Conservation (phyloP, 2,888 invertebrate genomes). For the Aphrophora alni region DNA sequence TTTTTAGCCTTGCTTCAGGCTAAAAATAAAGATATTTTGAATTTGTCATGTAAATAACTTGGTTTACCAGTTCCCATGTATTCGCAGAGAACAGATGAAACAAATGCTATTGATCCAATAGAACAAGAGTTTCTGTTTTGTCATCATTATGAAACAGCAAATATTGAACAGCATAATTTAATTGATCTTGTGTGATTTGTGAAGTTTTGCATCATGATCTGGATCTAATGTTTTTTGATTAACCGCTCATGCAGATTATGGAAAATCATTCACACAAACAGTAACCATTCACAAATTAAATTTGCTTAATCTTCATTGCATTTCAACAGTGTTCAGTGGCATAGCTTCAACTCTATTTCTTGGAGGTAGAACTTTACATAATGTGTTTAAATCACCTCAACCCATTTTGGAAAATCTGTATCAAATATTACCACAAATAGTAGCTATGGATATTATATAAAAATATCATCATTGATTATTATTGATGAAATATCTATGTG, state of each 20-base stretch:
- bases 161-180: not conserved
- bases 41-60: not conserved
- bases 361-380: not conserved
- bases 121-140: conserved; percentile 10
- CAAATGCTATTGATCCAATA: not conserved
- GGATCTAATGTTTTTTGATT: conserved; percentile 4
- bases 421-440: conserved; percentile 3
- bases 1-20: too few species aligned
- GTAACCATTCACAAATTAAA: not conserved
- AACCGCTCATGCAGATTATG: conserved; percentile 13
- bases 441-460: not conserved
- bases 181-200: not conserved
- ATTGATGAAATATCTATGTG: conserved; percentile 20
- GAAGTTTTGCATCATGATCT: not conserved
- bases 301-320: not conserved
- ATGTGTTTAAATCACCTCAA: not conserved
- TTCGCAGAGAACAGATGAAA: too few species aligned
- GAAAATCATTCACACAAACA: not conserved
- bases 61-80: too few species aligned
- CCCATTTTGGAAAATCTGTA: conserved; percentile 10
- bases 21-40: conserved; percentile 16
- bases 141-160: not conserved
- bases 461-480: not conserved
- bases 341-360: not conserved
- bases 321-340: not conserved